These are phyloP conservation scores for Mormyrus iriodes DNA, from an alignment of 2,113 vertebrate genomes.

Conservation along the genomic window DNA sequence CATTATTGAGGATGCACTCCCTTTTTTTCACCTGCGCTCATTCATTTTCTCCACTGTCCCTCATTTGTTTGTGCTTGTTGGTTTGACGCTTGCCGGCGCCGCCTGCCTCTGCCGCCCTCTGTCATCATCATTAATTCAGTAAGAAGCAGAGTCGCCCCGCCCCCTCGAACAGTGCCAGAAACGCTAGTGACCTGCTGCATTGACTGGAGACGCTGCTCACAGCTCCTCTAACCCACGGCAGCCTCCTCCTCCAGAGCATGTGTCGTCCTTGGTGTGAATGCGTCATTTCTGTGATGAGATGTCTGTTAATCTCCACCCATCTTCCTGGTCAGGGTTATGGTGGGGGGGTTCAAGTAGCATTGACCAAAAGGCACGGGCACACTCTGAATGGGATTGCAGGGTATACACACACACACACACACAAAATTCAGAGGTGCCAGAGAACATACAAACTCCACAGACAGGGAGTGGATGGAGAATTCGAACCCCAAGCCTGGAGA, in stretches of 20 bases:
- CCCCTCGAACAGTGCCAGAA: neutral
- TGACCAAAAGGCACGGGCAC: neutral
- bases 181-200: neutral
- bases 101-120: neutral
- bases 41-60: neutral
- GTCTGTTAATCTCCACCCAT: neutral
- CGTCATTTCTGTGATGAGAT: neutral
- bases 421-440: neutral
- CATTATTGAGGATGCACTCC: neutral
- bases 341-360: neutral
- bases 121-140: constrained; percentile 15
- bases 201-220: neutral
- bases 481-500: neutral
- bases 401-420: neutral
- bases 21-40: neutral
- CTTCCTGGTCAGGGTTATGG: neutral
- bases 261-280: neutral
- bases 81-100: neutral
- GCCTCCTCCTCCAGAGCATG: neutral
- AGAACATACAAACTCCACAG: neutral
- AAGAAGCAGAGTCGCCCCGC: neutral
- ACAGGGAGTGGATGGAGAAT: neutral
- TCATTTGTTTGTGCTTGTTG: neutral
- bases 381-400: neutral
- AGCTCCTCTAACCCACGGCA: neutral